phyloP scores from a whole-genome alignment of 2,888 invertebrate species.

The Apotomis capreana region DNA sequence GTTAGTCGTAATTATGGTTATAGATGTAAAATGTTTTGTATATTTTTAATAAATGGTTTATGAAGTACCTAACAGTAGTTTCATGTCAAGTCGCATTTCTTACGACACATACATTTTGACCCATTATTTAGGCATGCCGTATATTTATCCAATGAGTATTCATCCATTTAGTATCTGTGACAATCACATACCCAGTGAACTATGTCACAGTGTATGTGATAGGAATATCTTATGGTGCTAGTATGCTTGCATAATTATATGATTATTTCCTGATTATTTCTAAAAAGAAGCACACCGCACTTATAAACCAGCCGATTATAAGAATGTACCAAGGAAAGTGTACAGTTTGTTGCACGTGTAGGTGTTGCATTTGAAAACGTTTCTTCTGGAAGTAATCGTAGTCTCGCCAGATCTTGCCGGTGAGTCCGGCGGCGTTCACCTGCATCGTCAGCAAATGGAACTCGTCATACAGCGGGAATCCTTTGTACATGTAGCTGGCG shows the following conservation, averaged over 20 bases:
- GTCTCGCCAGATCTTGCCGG: conserved; percentile 32
- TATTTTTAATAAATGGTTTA: conserved; percentile 63
- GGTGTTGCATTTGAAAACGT: conserved; percentile 1
- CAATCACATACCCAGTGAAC: too few relatives aligned
- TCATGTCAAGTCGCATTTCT: not conserved
- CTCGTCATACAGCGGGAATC: conserved; percentile 42
- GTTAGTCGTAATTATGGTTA: conserved; percentile 55
- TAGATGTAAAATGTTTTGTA: conserved; percentile 56
- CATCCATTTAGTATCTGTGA: too few relatives aligned
- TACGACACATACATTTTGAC: too few relatives aligned
- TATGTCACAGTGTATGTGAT: too few relatives aligned
- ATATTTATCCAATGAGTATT: too few relatives aligned
- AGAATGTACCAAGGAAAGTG: conserved; percentile 16
- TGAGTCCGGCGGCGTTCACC: conserved; percentile 39
- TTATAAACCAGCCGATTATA: conserved; percentile 5
- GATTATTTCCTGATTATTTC: conserved; percentile 22
- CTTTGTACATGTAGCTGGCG: conserved; percentile 43
- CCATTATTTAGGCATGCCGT: too few relatives aligned
- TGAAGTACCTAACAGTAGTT: conserved; percentile 43
- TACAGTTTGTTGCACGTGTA: not conserved
- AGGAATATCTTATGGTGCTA: not conserved
- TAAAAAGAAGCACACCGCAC: conserved; percentile 18
- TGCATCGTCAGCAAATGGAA: conserved; percentile 20
- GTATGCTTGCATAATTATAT: not conserved
- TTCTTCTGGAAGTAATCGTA: conserved; percentile 22